Percentiles rank a stretch among this genome's conserved stretches.
phyloP scores from a whole-genome alignment of 2,888 invertebrate genomes.

The Drosophila meridionalis region DNA sequence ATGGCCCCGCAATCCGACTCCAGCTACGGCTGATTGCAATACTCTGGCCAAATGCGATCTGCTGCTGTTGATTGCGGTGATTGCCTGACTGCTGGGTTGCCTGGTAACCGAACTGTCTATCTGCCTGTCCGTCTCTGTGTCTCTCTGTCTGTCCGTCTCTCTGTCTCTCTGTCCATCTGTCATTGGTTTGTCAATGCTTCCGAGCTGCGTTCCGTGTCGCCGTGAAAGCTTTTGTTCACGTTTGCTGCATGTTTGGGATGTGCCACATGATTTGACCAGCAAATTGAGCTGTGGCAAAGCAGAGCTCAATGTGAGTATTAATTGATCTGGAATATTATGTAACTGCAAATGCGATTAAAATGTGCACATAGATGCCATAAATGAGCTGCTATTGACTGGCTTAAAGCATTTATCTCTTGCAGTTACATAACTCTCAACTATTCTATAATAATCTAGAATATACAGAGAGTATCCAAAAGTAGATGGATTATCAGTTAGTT shows the following conservation, averaged over 20 bases:
- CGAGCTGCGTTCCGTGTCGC: not conserved
- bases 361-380: not conserved
- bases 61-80: constrained; percentile 30
- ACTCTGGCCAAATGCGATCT: constrained; percentile 32
- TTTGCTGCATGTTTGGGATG: constrained; percentile 7
- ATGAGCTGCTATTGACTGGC: not conserved
- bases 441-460: not conserved
- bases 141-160: not conserved
- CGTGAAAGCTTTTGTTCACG: constrained; percentile 25
- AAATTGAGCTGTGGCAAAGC: constrained; percentile 39
- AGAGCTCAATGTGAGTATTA: constrained; percentile 52
- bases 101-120: constrained; percentile 3
- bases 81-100: constrained; percentile 15
- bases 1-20: not conserved
- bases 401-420: not conserved
- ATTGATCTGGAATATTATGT: constrained; percentile 63
- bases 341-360: constrained; percentile 26
- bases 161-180: constrained; percentile 1
- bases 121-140: not conserved
- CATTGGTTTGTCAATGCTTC: constrained; percentile 48
- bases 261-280: constrained; percentile 29
- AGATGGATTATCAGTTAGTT: too few relatives aligned
- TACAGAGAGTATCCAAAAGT: too few relatives aligned
- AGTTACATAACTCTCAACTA: not conserved
- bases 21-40: constrained; percentile 34